A percentile compares a stretch with the other conserved stretches of the same genome.
Conservation (phyloP, 2,113 vertebrate species). For the Ranitomeya variabilis region DNA sequence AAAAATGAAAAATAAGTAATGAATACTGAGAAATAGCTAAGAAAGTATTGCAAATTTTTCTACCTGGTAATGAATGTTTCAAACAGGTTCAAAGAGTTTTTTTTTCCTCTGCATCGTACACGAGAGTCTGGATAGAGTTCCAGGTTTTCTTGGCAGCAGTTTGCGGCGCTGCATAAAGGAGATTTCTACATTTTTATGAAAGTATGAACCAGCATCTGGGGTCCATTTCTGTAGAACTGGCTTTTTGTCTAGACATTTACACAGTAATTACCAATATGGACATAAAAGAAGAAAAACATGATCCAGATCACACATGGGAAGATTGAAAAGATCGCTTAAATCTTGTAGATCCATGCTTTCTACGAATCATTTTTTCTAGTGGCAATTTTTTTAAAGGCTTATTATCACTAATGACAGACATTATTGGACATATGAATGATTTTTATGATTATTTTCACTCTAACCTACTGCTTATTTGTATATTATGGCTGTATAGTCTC, state of each 20-base stretch:
- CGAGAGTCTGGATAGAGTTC: not conserved
- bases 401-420: not conserved
- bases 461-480: not conserved
- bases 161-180: not conserved
- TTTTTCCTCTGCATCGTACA: not conserved
- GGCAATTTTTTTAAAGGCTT: not conserved
- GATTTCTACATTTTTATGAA: not conserved
- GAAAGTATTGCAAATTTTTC: not conserved
- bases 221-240: not conserved
- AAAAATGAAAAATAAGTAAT: not conserved
- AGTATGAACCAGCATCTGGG: not conserved
- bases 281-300: not conserved
- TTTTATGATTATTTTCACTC: not conserved
- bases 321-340: not conserved
- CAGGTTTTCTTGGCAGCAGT: not conserved
- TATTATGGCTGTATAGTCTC: not conserved
- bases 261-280: not conserved
- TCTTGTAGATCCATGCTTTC: not conserved
- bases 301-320: not conserved
- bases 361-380: not conserved
- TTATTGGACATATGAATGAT: not conserved
- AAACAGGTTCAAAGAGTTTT: not conserved
- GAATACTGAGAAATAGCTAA: not conserved
- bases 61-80: not conserved
- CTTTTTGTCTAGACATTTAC: conserved; percentile 15